These are phyloP conservation scores for Lithophane ornitopus DNA, from an alignment of 2,888 invertebrate genomes.

Conservation along the genomic window DNA sequence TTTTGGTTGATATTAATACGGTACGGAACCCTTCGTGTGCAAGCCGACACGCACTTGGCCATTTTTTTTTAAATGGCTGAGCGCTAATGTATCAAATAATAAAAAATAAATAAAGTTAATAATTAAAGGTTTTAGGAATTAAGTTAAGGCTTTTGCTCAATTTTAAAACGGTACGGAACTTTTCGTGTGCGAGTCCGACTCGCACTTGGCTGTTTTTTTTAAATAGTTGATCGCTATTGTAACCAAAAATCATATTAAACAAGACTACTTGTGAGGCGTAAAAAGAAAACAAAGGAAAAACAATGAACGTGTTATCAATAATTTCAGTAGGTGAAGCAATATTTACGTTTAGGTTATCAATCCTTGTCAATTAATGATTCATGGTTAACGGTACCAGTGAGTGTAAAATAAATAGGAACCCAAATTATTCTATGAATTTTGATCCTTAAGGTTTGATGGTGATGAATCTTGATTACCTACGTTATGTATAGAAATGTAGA, in stretches of 20 bases:
- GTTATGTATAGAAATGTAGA: background rate
- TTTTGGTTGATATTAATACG: too few species aligned
- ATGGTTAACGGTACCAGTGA: background rate
- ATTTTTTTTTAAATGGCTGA: background rate
- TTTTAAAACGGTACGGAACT: too few species aligned
- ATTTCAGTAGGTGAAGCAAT: background rate
- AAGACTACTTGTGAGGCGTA: background rate
- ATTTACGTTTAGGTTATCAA: background rate
- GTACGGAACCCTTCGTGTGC: too few species aligned
- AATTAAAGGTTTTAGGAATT: too few species aligned
- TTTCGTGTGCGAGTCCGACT: too few species aligned
- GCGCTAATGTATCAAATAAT: background rate
- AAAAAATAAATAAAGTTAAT: too few species aligned
- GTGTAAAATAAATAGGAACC: background rate
- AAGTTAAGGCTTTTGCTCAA: too few species aligned
- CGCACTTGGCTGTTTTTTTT: too few species aligned
- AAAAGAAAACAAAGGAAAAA: background rate
- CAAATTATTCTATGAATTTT: slow-evolving; percentile 17
- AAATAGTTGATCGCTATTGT: background rate
- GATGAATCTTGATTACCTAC: slow-evolving; percentile 13
- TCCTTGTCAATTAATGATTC: slow-evolving; percentile 4
- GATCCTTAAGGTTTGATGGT: background rate
- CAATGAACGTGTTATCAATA: background rate
- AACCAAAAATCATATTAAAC: background rate
- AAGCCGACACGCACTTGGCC: too few species aligned